A percentile compares a stretch with the other conserved stretches of the same genome.
Conservation (phyloP, 1,140 invertebrate genomes). For the Papilio helenus region DNA sequence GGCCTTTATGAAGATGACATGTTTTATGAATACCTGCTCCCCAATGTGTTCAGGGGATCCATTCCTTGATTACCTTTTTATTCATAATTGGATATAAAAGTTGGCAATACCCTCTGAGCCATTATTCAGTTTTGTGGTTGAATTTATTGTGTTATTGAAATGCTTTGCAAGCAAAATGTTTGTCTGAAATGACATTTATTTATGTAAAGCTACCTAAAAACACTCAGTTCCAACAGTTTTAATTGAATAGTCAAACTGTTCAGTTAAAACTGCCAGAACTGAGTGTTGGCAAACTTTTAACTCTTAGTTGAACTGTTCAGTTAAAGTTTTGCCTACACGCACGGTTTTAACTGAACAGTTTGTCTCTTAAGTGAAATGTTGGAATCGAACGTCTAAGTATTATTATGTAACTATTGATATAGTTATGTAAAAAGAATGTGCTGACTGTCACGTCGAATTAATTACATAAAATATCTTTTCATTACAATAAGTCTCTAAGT, state of each 20-base stretch:
- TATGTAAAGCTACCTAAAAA: neutral
- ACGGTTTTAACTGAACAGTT: too few relatives aligned
- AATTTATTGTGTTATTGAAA: constrained; percentile 17
- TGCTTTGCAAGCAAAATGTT: neutral
- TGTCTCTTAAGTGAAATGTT: too few relatives aligned
- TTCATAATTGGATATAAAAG: constrained; percentile 26
- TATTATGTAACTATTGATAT: neutral
- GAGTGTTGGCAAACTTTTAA: too few relatives aligned
- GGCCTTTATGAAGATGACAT: constrained; percentile 35
- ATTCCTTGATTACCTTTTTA: constrained; percentile 36
- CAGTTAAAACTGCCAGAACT: too few relatives aligned
- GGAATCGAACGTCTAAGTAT: neutral
- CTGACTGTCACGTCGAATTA: neutral
- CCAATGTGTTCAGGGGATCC: neutral
- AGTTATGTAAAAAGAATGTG: neutral
- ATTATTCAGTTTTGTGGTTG: neutral
- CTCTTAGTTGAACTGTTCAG: too few relatives aligned
- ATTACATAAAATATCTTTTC: neutral
- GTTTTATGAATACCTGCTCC: constrained; percentile 33
- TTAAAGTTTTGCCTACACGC: too few relatives aligned
- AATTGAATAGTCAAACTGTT: too few relatives aligned
- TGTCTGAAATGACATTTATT: neutral
- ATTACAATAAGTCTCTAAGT: neutral
- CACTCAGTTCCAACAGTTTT: too few relatives aligned
- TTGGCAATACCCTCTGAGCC: neutral